Evolutionary conservation across 2,888 invertebrate species (phyloP).

Genomic region (Cephus spinipes): DNA sequence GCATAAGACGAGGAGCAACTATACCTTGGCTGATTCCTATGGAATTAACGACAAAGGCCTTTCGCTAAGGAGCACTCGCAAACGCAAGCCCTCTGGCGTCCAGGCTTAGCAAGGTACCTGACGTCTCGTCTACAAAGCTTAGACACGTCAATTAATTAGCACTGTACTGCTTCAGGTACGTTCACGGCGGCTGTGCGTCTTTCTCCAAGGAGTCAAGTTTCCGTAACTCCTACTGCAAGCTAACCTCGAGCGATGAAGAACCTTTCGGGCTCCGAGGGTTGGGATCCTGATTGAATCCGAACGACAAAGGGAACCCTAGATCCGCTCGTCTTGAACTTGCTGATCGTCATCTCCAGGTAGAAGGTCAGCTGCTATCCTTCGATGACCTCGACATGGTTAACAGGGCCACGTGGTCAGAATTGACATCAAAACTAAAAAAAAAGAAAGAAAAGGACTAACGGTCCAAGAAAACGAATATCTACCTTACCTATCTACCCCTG

Average conservation of each 20-base stretch:
- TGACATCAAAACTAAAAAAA: neutral
- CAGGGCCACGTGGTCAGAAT: neutral
- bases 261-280: neutral
- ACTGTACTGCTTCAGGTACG: constrained; percentile 5
- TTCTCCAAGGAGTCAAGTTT: constrained; percentile 29
- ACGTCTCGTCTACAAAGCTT: constrained; percentile 56
- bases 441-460: neutral
- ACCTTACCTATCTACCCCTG: too few species aligned
- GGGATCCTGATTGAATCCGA: constrained; percentile 6
- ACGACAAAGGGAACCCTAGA: too few species aligned
- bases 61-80: constrained; percentile 43
- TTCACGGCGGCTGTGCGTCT: constrained; percentile 9
- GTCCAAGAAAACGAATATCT: too few species aligned
- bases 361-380: too few species aligned
- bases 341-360: too few species aligned
- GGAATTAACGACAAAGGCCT: constrained; percentile 42
- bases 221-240: neutral
- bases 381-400: neutral
- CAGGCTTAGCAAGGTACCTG: constrained; percentile 39
- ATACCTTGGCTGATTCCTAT: too few species aligned
- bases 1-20: constrained; percentile 18
- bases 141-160: constrained; percentile 58
- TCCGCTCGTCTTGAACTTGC: too few species aligned
- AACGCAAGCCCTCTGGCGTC: constrained; percentile 48
- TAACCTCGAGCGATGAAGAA: neutral